Evolutionary conservation across 2,113 vertebrate genomes (phyloP).

Genomic region (Neodon shergylaensis): DNA sequence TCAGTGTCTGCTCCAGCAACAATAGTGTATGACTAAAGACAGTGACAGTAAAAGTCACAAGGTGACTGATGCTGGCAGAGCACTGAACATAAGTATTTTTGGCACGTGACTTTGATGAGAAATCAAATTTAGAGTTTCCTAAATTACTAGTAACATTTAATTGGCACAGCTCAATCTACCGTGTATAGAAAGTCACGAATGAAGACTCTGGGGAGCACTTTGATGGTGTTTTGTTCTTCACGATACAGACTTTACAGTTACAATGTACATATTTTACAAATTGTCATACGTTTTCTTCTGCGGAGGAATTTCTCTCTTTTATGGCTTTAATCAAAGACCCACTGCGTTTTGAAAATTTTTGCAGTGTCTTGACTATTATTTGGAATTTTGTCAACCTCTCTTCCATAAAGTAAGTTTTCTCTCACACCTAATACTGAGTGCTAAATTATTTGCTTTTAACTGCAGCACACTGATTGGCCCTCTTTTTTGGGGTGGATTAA

Average conservation of each 20-base stretch:
- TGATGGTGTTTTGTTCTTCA: constrained; percentile 35
- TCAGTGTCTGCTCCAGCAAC: background rate
- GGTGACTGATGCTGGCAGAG: constrained; percentile 13
- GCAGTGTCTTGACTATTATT: constrained; percentile 42
- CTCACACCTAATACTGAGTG: background rate
- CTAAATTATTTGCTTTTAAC: constrained; percentile 43
- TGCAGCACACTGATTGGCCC: background rate
- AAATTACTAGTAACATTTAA: background rate
- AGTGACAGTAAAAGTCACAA: background rate
- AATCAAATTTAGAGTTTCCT: background rate
- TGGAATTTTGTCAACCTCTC: constrained; percentile 39
- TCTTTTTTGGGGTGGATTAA: constrained; percentile 25
- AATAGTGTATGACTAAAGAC: constrained; percentile 16
- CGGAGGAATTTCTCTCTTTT: background rate
- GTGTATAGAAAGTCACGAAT: background rate
- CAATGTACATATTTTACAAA: constrained; percentile 16
- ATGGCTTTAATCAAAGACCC: background rate
- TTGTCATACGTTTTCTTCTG: background rate
- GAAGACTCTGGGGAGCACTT: background rate
- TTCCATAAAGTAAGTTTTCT: constrained; percentile 43
- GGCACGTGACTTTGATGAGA: background rate
- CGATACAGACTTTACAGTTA: background rate
- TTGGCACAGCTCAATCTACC: background rate
- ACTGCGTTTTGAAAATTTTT: background rate
- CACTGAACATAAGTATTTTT: background rate